Percentiles rank a stretch among this genome's conserved stretches.
phyloP scores from a whole-genome alignment of 1,140 invertebrate genomes.

The Anagrus nilaparvatae region DNA sequence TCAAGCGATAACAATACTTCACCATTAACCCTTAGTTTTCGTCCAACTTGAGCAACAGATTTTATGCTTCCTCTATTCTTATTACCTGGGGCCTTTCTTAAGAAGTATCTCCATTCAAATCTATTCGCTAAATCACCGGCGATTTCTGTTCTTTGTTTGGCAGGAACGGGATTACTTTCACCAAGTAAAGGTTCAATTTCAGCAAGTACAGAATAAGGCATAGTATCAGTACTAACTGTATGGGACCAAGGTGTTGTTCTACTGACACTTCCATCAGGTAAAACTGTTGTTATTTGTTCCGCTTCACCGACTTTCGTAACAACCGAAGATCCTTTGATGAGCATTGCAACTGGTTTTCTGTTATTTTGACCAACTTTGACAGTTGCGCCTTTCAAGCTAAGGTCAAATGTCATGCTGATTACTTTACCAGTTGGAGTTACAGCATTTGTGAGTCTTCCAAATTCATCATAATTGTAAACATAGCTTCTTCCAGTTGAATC shows the following conservation, averaged over 20 bases:
- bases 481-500: conserved; percentile 86
- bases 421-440: conserved; percentile 88
- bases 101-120: conserved; percentile 90
- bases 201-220: conserved; percentile 71
- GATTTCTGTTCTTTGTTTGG: conserved; percentile 79
- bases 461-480: conserved; percentile 92
- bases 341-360: conserved; percentile 67
- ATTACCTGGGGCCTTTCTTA: conserved; percentile 54
- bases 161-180: conserved; percentile 82
- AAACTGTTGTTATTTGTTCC: conserved; percentile 66
- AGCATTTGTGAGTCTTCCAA: conserved; percentile 79
- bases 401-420: conserved; percentile 73
- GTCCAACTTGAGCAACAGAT: conserved; percentile 67
- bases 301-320: conserved; percentile 69
- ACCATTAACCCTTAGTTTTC: conserved; percentile 78
- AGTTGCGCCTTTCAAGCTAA: conserved; percentile 78
- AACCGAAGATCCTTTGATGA: conserved; percentile 80
- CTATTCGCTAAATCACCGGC: conserved; percentile 83
- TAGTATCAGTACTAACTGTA: conserved; percentile 72
- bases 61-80: conserved; percentile 48
- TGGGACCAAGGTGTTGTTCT: conserved; percentile 74
- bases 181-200: conserved; percentile 75
- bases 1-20: conserved; percentile 85
- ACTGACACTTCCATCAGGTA: conserved; percentile 72
- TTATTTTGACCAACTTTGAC: conserved; percentile 77